phyloP scores from a whole-genome alignment of 2,888 invertebrate genomes.

The Drosophila pseudotakahashii region DNA sequence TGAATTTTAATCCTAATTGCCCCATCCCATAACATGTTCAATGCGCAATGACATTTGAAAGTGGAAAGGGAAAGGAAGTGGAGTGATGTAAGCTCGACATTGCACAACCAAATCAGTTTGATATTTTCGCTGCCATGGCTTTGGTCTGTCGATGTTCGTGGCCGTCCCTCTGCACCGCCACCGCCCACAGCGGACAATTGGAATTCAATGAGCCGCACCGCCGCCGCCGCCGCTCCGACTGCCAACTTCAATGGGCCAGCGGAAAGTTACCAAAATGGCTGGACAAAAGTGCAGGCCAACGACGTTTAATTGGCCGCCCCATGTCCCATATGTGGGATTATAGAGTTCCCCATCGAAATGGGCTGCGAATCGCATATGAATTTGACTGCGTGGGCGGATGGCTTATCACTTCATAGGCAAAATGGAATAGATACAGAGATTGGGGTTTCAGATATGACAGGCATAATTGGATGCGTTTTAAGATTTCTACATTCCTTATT shows the following conservation, averaged over 20 bases:
- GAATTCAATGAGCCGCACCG: slow-evolving; percentile 42
- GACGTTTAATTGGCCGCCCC: slow-evolving; percentile 25
- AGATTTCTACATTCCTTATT: neutral
- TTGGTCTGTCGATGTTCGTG: slow-evolving; percentile 15
- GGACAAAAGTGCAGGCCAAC: slow-evolving; percentile 25
- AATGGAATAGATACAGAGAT: neutral
- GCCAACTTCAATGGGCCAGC: slow-evolving; percentile 8
- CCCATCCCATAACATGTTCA: neutral
- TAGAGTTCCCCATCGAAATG: neutral
- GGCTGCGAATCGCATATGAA: neutral
- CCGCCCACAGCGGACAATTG: slow-evolving; percentile 46
- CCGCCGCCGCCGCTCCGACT: slow-evolving; percentile 4
- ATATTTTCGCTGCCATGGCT: slow-evolving; percentile 20
- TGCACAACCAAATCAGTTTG: slow-evolving; percentile 29
- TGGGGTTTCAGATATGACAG: neutral
- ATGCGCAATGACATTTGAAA: slow-evolving; percentile 24
- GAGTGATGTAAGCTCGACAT: slow-evolving; percentile 36
- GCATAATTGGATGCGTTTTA: neutral
- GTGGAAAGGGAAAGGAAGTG: slow-evolving; percentile 11
- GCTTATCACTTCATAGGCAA: neutral
- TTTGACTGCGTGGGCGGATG: slow-evolving; percentile 10
- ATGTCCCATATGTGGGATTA: slow-evolving; percentile 11
- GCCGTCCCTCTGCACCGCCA: slow-evolving; percentile 8
- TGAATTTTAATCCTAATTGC: slow-evolving; percentile 7
- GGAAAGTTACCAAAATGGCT: slow-evolving; percentile 32